Base-by-base conservation (phyloP, 2,888 invertebrate species). In the Gryllus longicercus region DNA sequence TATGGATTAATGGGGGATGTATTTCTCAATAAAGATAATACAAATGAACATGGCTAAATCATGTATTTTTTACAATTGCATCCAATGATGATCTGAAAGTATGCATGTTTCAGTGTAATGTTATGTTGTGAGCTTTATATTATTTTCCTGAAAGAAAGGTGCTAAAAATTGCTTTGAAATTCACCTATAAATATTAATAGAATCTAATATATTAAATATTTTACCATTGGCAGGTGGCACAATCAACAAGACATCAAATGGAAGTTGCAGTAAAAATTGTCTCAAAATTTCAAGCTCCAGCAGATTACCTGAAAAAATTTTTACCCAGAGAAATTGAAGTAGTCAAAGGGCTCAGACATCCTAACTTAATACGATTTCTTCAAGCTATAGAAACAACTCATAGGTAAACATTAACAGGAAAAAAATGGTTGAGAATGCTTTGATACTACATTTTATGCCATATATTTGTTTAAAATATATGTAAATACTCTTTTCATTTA, bases 381-480 rank as follows among this genome's bases (percentile, higher is more conserved):
- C 94, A 95, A 87, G 94, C 94, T 74, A 95, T 95, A 82, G 95
- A 95, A 89, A 95, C 95, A 1, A 94, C 94, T 78, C 94, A 94
- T 86, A 92, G 94, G 94, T 94, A 80, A 82, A 50, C 74, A 11
- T 18, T 74, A 74, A 74, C 5, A n/a, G 0, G 18, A 21, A 74
- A 74, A 16, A 74, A 21, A 8, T 21, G 21, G 18, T 74, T 74
- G 8, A 74, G 10, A 74, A 74, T 74, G 21, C 18, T 12, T 21
- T 74, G 74, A 74, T 12, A 74, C 74, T n/a, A 8, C 10, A n/a
- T 12, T 21, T 5, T 74, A 74, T n/a, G 18, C 4, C 74, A 5
- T 18, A 74, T 74, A 12, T 74, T 74, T n/a, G 21, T n/a, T 74
- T 74, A 11, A 74, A 18, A 2, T 18, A n/a, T 5, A 74, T n/a